Evolutionary conservation across 2,797 vertebrate genomes (phyloP), one percentile per base, ranked within the genome.

Genomic region (Borostomias antarcticus): DNA sequence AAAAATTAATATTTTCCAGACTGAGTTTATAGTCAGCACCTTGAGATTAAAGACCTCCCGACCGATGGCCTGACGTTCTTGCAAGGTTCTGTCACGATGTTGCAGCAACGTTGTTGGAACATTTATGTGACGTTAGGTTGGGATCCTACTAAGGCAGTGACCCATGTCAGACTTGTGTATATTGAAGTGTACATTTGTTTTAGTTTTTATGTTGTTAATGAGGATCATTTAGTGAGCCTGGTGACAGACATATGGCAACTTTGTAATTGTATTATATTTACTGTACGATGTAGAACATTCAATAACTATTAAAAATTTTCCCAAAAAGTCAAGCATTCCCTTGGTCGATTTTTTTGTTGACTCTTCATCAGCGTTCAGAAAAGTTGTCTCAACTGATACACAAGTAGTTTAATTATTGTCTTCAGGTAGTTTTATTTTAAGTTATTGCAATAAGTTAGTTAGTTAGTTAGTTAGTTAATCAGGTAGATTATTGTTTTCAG

Each of bases 201-300:
- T 78, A 73, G 78, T 80, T 90, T 85, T 64, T 30, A 52, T 68
- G 35, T 61, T 10, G 13, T 32, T 66, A 21, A 28, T 33, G 56
- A 91, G 85, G 88, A 90, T 90, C 91, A 88, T 79, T 84, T 90
- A 68, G 82, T 85, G 90, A 90, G 92, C 87, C 85, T 82, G 85
- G 86, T 86, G 90, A 92, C 86, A 90, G 88, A 89, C 86, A 88
- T 88, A 92, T 91, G 90, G 90, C 91, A 89, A 90, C 89, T 93
- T 94, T 93, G 92, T 93, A 93, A 92, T 86, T 92, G 89, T 91
- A 92, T 92, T 90, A 92, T 92, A 91, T 90, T 93, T 93, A 92
- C 93, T 94, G 92, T 93, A 92, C 92, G 88, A 91, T 92, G 92
- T 93, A 93, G 92, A 93, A 89, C 90, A 90, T 89, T 93, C 82